Base-by-base conservation (phyloP, 2,888 invertebrate genomes). In the Rhagophthalmus giganteus region DNA sequence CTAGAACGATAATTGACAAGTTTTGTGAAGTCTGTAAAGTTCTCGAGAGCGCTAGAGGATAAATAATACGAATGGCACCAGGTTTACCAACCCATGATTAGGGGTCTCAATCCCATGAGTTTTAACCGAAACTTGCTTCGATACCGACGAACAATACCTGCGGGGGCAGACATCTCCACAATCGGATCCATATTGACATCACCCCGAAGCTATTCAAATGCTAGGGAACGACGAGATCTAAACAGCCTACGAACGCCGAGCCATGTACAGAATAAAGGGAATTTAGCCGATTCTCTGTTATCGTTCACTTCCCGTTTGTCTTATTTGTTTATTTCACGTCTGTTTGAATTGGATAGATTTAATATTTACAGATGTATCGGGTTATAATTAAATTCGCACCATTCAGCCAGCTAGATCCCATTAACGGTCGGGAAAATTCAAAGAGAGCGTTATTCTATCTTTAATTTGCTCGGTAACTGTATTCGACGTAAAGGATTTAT, bases 151-250 rank as follows among this genome's bases (percentile, higher is more conserved):
- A 32, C 27, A 45, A 45, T 35, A 37, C 20, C 37, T 28, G 34
- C 9, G 28, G 25, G 35, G 45, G 45, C 28, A 13, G 35, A 16
- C 16, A 28, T n/a, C 44, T 25, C 14, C 44, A 44, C 34, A 44
- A 44, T 27, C 45, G 32, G 26, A 32, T 45, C 45, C 31, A 45
- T 45, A 45, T 37, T 35, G 45, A 35, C 45, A 46, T 38, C 25
- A 27, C 38, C 46, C 38, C 15, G 26, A 33, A 27, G 46, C 31
- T 15, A 39, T 46, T 46, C 39, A 46, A 46, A 46, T 45, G 44
- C 34, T 44, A 28, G 34, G 34, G 34, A 44, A 27, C 12, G n/a
- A n/a, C n/a, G 24, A 33, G 15, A 37, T 37, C 37, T 37, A 35
- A 42, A 33, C 42, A 31, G 31, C 12, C 27, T 12, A 25, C 13